Evolutionary conservation across 2,888 invertebrate species (phyloP), one percentile per base, ranked within the genome.

Genomic region (Lepas anatifera): DNA sequence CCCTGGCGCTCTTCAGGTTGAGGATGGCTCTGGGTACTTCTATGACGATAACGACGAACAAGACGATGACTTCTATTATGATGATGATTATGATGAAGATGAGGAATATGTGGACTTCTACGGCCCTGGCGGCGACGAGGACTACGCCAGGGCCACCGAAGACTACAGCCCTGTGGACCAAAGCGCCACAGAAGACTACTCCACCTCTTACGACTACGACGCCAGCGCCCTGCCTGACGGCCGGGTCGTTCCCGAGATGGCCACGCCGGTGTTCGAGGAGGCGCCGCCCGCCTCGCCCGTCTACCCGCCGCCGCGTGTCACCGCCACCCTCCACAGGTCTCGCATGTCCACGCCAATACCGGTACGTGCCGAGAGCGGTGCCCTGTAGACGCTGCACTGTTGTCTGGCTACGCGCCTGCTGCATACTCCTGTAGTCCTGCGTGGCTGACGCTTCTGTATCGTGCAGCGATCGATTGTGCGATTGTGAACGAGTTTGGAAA

Each of bases 181-280:
- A 32, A 39, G 58, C 3, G 35, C 52, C 8, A 52, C 68, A 27
- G 67, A 48, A 2, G 64, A 70, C 37, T 67, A 70, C 32, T 69
- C 70, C 6, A 67, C 43, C 16, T 37, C 68, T 2, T 66, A 71
- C 8, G 70, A 63, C 16, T 39, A 68, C 2, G 52, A 69, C 52
- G 35, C 18, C 37, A 18, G 18, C 1, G 25, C 39, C 35, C 18
- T n/a, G 25, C 37, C 41, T 2, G 58, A 0, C 27, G 71, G 32
- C 69, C 39, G 58, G 18, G 43, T 70, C 7, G 68, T 73, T 10
- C 73, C 73, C 6, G 52, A 68, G 7, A 46, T 71, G 35, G 69
- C 70, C 39, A 72, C 73, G 3, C 73, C 73, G 2, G 66, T 69
- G 25, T 71, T 72, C 66, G 69, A 70, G 6, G 69, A 70, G 6